Evolutionary conservation across 1,140 invertebrate species (phyloP).

Genomic region (Sesamia nonagrioides): DNA sequence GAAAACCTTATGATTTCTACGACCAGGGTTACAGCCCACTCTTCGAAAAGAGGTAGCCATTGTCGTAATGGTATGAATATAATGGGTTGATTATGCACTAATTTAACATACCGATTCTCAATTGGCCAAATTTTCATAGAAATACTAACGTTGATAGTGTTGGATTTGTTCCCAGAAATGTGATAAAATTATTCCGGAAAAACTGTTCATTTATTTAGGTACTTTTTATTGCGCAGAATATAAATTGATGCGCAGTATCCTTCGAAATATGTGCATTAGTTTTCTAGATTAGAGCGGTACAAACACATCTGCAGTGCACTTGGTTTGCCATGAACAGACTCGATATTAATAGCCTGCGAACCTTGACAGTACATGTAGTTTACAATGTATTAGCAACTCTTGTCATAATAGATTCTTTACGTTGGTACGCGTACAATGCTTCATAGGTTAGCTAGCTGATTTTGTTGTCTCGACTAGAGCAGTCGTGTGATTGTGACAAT

Average conservation of each 20-base stretch:
- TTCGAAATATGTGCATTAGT: no score
- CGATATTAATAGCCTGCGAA: constrained; percentile 27
- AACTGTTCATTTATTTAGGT: neutral
- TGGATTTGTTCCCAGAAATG: neutral
- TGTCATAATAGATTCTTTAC: constrained; percentile 24
- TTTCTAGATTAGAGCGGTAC: no score
- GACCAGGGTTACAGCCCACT: no score
- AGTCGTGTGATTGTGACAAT: neutral
- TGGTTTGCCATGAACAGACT: constrained; percentile 27
- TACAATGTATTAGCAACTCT: no score
- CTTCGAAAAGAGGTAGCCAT: no score
- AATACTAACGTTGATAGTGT: neutral
- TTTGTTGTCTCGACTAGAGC: constrained; percentile 26
- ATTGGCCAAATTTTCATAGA: neutral
- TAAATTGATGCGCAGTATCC: neutral
- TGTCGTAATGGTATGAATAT: no score
- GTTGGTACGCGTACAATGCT: constrained; percentile 54
- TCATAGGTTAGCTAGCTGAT: no score
- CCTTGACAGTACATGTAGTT: constrained; percentile 32
- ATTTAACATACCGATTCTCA: no score
- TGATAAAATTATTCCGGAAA: neutral
- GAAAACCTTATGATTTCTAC: no score
- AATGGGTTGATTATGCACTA: no score
- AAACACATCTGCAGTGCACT: neutral
- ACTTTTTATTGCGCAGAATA: neutral